These are phyloP conservation scores for Lophotis ruficrista DNA, from an alignment of 2,113 vertebrate species.

Conservation along the genomic window DNA sequence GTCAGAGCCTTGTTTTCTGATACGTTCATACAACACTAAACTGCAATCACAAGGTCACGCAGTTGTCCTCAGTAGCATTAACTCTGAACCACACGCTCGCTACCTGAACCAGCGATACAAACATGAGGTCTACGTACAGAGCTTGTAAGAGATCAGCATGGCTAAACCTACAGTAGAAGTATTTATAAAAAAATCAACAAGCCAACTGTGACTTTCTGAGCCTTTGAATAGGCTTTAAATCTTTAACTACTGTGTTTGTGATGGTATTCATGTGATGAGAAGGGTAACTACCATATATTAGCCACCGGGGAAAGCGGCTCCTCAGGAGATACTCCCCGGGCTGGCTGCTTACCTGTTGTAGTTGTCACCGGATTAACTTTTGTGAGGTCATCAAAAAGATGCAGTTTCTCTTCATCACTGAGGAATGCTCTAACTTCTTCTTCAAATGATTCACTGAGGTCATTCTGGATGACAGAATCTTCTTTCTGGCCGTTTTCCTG, in stretches of 20 bases:
- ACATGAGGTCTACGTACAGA: not conserved
- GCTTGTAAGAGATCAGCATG: not conserved
- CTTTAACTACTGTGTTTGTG: not conserved
- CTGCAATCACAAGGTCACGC: not conserved
- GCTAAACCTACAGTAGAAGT: not conserved
- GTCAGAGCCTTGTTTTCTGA: not conserved
- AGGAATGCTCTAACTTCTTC: constrained; percentile 86
- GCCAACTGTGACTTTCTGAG: not conserved
- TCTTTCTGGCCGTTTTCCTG: constrained; percentile 75
- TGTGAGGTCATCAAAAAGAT: constrained; percentile 92
- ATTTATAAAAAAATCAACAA: not conserved
- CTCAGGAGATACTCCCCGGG: not conserved
- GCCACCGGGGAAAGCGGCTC: not conserved
- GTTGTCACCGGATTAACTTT: constrained; percentile 94
- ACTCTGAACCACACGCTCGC: not conserved
- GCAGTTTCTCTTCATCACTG: constrained; percentile 80
- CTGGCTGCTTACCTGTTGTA: constrained; percentile 81
- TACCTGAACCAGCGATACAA: not conserved
- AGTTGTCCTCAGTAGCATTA: not conserved
- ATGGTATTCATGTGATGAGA: not conserved
- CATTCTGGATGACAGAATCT: not conserved
- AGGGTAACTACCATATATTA: not conserved
- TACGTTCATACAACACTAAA: not conserved
- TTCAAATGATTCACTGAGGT: constrained; percentile 74
- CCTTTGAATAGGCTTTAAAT: not conserved